phyloP scores from a whole-genome alignment of 2,888 invertebrate genomes.

The Harpalus rubripes region DNA sequence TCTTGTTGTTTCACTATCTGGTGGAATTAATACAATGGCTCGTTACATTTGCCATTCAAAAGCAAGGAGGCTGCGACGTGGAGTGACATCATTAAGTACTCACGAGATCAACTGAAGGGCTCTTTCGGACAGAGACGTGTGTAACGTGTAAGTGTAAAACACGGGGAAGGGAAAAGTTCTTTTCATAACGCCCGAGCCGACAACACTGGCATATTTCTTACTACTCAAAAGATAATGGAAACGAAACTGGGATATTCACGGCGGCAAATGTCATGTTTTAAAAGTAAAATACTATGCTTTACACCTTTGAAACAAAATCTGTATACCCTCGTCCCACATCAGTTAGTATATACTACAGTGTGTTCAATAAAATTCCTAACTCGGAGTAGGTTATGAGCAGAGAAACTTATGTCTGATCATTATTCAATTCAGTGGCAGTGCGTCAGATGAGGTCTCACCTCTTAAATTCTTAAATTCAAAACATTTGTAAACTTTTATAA shows the following conservation, averaged over 20 bases:
- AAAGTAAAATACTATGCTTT: not conserved
- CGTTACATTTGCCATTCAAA: slow-evolving; percentile 55
- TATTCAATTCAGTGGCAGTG: no score
- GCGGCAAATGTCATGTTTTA: not conserved
- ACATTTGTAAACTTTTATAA: no score
- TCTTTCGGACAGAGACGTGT: slow-evolving; percentile 16
- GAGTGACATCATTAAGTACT: slow-evolving; percentile 48
- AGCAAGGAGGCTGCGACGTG: slow-evolving; percentile 14
- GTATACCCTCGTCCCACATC: no score
- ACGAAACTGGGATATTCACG: not conserved
- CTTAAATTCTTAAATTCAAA: no score
- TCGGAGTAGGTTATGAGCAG: no score
- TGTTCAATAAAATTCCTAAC: no score
- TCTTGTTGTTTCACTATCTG: slow-evolving; percentile 18
- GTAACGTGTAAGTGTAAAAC: slow-evolving; percentile 30
- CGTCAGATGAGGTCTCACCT: no score
- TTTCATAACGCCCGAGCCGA: not conserved
- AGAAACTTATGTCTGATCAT: no score
- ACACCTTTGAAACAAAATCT: no score
- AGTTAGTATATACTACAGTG: no score
- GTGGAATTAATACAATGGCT: slow-evolving; percentile 37
- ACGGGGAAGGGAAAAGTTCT: slow-evolving; percentile 37
- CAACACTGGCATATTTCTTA: slow-evolving; percentile 7
- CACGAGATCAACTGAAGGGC: slow-evolving; percentile 45
- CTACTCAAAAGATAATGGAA: slow-evolving; percentile 37